Base-by-base conservation (phyloP, 2,888 invertebrate species). In the Oxyteleia sp. region DNA sequence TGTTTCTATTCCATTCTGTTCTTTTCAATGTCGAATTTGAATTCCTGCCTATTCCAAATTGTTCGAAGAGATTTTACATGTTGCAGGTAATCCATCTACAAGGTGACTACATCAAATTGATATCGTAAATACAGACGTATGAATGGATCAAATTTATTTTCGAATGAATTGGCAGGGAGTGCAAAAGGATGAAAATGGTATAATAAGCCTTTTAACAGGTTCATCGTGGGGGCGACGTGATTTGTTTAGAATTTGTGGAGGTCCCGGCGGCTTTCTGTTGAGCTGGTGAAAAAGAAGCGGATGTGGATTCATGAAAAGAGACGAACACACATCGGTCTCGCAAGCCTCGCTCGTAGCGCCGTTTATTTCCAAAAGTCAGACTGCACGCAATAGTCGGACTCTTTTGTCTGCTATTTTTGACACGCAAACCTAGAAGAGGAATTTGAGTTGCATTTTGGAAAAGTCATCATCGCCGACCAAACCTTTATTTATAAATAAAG, bases 151-250 rank as follows among this genome's bases (percentile, higher is more conserved):
- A 32, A 32, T 32, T 32, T 8, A 8, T 32, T 8, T 32, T 32
- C 32, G 32, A 8, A 32, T 32, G 32, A 32, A 32, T 32, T 32
- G 32, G 32, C 57, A 15, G 43, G 49, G 59, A 76, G 57, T 18
- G 16, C 18, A n/a, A 76, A 74, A 47, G 57, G 55, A 69, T 49
- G 63, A 47, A 69, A 63, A 78, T 69, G 59, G 78, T 63, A 69
- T 79, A 64, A 79, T 79, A 63, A 79, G 63, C 63, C 71, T 61
- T 69, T 79, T 71, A 79, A 79, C 79, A 79, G 79, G 79, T 79
- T 79, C 71, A 79, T 71, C 51, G 51, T 43, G 53, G 61, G 53
- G 71, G 55, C 45, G 69, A 53, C 53, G 29, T 41, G 55, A 68
- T 61, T 81, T 75, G 81, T 81, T 81, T 81, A 75, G 72, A 80